These are phyloP conservation scores for Orchestia grillus DNA, from an alignment of 1,140 invertebrate genomes.

Conservation along the genomic window DNA sequence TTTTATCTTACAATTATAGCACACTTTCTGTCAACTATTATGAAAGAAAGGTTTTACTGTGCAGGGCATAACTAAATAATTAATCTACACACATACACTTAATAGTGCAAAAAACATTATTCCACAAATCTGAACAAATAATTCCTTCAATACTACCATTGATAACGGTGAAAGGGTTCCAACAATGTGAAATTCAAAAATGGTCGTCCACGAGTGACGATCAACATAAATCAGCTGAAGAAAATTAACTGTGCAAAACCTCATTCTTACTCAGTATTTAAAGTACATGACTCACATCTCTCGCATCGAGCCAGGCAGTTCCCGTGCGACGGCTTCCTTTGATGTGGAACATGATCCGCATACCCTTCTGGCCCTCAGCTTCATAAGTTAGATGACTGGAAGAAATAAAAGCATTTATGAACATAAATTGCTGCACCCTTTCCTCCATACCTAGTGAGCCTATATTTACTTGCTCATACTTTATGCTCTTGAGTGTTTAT, in stretches of 20 bases:
- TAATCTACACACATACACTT: not conserved
- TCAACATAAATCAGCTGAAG: not conserved
- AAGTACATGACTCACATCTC: slow-evolving; percentile 77
- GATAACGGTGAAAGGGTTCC: no score
- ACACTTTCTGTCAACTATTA: no score
- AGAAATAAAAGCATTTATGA: slow-evolving; percentile 68
- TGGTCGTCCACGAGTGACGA: not conserved
- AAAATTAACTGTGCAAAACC: not conserved
- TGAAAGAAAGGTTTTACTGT: no score
- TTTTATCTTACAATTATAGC: no score
- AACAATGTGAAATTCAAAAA: no score
- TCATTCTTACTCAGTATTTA: slow-evolving; percentile 24
- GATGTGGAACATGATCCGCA: slow-evolving; percentile 91
- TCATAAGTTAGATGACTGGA: slow-evolving; percentile 82
- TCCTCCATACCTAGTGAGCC: not conserved
- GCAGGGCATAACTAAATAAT: no score
- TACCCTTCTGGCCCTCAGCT: slow-evolving; percentile 81
- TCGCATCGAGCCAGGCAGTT: slow-evolving; percentile 87
- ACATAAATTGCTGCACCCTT: not conserved
- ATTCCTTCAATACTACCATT: no score
- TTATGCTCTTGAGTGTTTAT: no score
- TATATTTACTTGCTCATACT: not conserved
- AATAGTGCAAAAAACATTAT: not conserved
- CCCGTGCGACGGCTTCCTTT: slow-evolving; percentile 84
- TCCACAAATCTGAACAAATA: not conserved